Base-by-base conservation (phyloP, 2,797 vertebrate species). In the Falco biarmicus region DNA sequence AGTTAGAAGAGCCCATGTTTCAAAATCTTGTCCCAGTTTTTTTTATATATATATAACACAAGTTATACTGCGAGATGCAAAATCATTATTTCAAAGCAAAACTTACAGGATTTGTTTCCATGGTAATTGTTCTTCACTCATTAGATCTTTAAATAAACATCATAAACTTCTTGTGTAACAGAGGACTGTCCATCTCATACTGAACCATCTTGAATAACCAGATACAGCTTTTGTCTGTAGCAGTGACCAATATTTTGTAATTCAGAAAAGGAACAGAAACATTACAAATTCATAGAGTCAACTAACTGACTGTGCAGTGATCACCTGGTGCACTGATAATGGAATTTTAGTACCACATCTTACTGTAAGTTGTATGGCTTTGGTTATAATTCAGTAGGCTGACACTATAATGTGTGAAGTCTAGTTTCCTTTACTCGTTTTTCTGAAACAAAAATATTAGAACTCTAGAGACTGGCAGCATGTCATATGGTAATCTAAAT, bases 381-480 rank as follows among this genome's bases (percentile, higher is more conserved):
- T 81, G 37, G 10, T 93, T 93, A 64, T 88, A 93, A 92, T 84
- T 91, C n/a, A 10, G 68, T 90, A 95, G 61, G 53, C 54, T 95
- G 59, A 68, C 7, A 2, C 15, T 60, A 17, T 51, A 64, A 56
- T 63, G 70, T 32, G 32, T 56, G 4, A 66, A 57, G 6, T 73
- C 19, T 87, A 69, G 88, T 90, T 94, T 82, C 57, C 74, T 96
- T 69, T n/a, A 48, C 76, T 91, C 10, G 53, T 93, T 76, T 37
- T 94, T 90, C 87, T 88, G 51, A 86, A 66, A 87, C 16, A 70
- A 45, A 91, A 88, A 45, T 25, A 26, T 21, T 75, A 45, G 37
- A 84, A 59, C 13, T 79, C 43, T 63, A 32, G 51, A 53, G 63
- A 53, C 8, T 37, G 28, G 10, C 28, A 87, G 29, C 4, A 11